A percentile compares a stretch with the other conserved stretches of the same genome.
phyloP scores from a whole-genome alignment of 2,113 vertebrate species.

The Centrocercus urophasianus region DNA sequence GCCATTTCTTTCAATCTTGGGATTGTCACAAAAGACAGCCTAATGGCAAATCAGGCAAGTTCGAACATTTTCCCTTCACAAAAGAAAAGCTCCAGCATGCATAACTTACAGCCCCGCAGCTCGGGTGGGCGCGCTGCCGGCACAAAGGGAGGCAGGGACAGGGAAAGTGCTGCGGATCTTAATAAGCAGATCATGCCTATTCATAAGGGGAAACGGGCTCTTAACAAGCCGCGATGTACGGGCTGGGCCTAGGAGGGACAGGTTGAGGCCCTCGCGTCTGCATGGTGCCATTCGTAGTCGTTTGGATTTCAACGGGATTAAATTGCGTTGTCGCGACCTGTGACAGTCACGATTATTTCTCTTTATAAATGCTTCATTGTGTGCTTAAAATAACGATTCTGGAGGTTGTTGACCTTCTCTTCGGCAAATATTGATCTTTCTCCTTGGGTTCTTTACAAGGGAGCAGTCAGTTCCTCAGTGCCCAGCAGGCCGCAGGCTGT shows the following conservation, averaged over 20 bases:
- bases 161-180: conserved; percentile 46
- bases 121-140: background rate
- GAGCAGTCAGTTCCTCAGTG: fast-evolving
- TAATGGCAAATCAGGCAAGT: conserved; percentile 66
- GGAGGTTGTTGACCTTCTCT: background rate
- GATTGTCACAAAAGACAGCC: conserved; percentile 64
- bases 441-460: background rate
- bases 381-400: background rate
- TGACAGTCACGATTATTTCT: background rate
- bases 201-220: conserved; percentile 49
- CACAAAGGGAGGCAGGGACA: background rate
- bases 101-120: conserved; percentile 45
- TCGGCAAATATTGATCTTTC: background rate
- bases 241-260: background rate
- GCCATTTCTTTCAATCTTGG: conserved; percentile 19
- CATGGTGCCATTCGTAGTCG: fast-evolving
- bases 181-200: conserved; percentile 61
- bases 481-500: background rate
- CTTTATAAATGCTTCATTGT: background rate
- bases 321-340: background rate
- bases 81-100: conserved; percentile 69
- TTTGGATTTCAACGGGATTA: background rate
- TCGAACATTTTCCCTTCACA: conserved; percentile 62
- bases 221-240: background rate
- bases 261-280: background rate